These are phyloP conservation scores for Equus przewalskii DNA, from an alignment of 2,113 vertebrate species.

Conservation along the genomic window DNA sequence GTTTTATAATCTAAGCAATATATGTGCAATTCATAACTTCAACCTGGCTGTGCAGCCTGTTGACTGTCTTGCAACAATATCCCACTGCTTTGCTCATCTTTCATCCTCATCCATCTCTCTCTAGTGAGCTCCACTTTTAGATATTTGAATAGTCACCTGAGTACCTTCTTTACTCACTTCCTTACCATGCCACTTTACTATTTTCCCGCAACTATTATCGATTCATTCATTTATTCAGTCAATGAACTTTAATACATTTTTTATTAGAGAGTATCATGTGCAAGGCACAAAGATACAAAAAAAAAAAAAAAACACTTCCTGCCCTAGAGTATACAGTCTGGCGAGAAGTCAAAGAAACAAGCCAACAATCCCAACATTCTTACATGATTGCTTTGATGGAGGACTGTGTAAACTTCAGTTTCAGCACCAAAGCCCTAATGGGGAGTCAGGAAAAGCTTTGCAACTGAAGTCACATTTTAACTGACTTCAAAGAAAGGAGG, in stretches of 20 bases:
- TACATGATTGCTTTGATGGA: background rate
- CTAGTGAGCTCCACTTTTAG: background rate
- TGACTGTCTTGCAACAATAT: background rate
- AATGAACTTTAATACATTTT: background rate
- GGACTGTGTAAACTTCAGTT: background rate
- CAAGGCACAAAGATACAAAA: background rate
- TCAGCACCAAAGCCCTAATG: background rate
- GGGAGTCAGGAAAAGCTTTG: background rate
- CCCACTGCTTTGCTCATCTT: background rate
- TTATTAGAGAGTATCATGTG: background rate
- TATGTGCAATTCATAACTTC: background rate
- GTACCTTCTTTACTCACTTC: background rate
- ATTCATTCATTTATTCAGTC: slow-evolving; percentile 15
- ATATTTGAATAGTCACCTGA: background rate
- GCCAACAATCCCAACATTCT: background rate
- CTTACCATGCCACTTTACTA: background rate
- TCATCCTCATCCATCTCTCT: background rate
- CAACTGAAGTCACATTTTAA: background rate
- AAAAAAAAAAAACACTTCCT: background rate
- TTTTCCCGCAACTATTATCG: background rate
- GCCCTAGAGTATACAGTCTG: background rate
- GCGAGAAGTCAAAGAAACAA: background rate
- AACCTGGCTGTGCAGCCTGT: background rate
- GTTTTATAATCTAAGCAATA: slow-evolving; percentile 1
- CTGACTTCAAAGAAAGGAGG: background rate